Base-by-base conservation (phyloP, 2,888 invertebrate species). In the Mycogona germanica region DNA sequence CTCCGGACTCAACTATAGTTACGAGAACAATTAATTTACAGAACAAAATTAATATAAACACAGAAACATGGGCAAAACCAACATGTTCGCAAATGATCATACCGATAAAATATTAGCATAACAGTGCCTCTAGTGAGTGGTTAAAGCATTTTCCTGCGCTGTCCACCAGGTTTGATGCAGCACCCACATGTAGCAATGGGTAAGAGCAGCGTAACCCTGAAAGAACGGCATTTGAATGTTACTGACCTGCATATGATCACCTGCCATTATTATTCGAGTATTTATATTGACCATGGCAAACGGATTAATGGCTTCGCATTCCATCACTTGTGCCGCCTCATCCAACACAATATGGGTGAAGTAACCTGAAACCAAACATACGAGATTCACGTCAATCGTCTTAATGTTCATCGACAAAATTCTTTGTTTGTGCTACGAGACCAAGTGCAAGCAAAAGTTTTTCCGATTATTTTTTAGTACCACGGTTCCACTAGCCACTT, bases 261-360 rank as follows among this genome's bases (percentile, higher is more conserved):
- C 88, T 46, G 87, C 87, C 41, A 88, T 69, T 0, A 87, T 84
- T 54, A 88, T 76, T 41, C 85, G 75, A 0, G 87, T 87, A 12
- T 75, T 73, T 49, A 76, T 75, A 57, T 78, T 80, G 2, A 86
- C 85, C 55, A 87, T 66, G 0, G 83, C 80, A 52, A 88, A 66
- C 0, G 87, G 86, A 70, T 84, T 84, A 14, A 87, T 77, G 0
- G 84, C 84, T 68, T 87, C 87, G 70, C 84, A 84, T 69, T 88
- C 88, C 74, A 87, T 79, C 0, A 86, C 85, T 67, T 88, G 87
- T 0, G 87, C 87, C 0, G 87, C 87, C 72, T 88, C 88, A 67
- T 88, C 88, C 48, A 88, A 73, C 54, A 88, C 75, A 58, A 88
- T 84, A 68, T 88, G 87, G 0, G 83, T 84, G 64, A 87, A 83